phyloP scores from a whole-genome alignment of 2,113 vertebrate genomes.

The Pithys albifrons region DNA sequence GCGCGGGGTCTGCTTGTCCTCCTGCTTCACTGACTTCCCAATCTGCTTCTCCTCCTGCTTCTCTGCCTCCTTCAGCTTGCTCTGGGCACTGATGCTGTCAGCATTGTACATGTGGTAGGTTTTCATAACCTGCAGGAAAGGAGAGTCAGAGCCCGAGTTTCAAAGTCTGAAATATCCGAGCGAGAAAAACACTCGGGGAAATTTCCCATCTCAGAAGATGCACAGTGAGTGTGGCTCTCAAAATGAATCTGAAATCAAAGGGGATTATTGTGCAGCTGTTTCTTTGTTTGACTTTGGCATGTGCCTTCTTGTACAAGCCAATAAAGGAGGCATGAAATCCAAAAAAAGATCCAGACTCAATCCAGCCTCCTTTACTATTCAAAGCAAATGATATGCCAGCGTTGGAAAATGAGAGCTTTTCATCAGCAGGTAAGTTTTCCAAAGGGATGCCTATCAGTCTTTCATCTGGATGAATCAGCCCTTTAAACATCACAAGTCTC shows the following conservation, averaged over 20 bases:
- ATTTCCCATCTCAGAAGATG: neutral
- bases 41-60: constrained; percentile 99
- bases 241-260: neutral
- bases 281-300: neutral
- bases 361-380: neutral
- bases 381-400: neutral
- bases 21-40: constrained; percentile 90
- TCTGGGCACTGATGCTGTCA: constrained; percentile 96
- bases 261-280: constrained; percentile 18
- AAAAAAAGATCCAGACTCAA: neutral
- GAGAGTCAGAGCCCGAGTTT: neutral
- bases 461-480: neutral
- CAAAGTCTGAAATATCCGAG: neutral
- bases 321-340: neutral
- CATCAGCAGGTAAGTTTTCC: neutral
- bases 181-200: neutral
- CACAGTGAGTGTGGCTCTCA: neutral
- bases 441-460: neutral
- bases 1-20: constrained; percentile 90
- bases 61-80: constrained; percentile 97
- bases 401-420: neutral
- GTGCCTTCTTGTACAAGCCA: neutral
- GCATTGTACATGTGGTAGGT: constrained; percentile 99
- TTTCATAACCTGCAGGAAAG: constrained; percentile 91
- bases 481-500: neutral